Conservation (phyloP, 2,113 vertebrate species). For the Anolis carolinensis region DNA sequence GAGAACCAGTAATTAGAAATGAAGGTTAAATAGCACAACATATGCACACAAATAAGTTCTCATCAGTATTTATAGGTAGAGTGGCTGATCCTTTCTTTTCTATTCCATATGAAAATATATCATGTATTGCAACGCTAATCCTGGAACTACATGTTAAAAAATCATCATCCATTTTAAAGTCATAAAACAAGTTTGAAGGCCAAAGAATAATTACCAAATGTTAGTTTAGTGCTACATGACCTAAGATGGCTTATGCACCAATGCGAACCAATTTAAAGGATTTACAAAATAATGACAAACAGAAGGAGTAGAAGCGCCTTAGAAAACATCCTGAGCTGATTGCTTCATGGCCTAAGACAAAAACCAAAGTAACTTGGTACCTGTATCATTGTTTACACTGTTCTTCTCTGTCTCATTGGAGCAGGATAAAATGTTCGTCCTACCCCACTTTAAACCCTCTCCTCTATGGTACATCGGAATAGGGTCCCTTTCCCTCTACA, state of each 20-base stretch:
- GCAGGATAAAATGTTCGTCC: not conserved
- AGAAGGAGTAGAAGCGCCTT: not conserved
- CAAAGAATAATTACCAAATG: slow-evolving; percentile 10
- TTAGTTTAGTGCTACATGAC: slow-evolving; percentile 12
- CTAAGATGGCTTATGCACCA: not conserved
- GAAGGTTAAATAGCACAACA: not conserved
- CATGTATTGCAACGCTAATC: not conserved
- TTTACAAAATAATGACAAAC: slow-evolving; percentile 5
- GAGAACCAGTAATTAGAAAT: not conserved
- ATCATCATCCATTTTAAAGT: not conserved
- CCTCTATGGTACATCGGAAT: not conserved
- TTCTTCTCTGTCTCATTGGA: not conserved
- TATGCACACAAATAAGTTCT: not conserved
- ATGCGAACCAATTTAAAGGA: not conserved
- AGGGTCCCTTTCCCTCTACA: not conserved
- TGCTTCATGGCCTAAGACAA: not conserved
- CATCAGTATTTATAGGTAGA: not conserved
- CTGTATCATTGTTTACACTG: not conserved
- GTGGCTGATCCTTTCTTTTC: not conserved
- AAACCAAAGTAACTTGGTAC: not conserved
- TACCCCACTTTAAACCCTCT: too few species aligned
- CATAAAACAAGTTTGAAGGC: not conserved
- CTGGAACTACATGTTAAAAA: not conserved
- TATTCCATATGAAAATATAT: not conserved
- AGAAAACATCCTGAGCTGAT: not conserved